Conservation (phyloP, 92 coral and sea anemone genomes). For the Zoanthus sociatus region DNA sequence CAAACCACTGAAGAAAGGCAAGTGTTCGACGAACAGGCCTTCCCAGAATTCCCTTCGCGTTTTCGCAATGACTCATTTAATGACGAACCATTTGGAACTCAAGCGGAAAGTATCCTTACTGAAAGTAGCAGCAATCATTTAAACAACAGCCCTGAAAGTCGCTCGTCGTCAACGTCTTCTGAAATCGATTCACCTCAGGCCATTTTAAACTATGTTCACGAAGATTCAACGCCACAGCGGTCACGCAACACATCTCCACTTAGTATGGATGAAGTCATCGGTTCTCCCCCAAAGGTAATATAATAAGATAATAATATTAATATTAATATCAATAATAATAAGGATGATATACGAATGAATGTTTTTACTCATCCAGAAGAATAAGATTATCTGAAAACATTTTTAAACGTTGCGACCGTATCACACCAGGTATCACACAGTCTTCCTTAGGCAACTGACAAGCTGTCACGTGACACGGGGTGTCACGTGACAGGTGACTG, state of each 20-base stretch:
- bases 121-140: constrained; percentile 51
- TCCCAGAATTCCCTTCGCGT: constrained; percentile 58
- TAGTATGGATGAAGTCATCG: constrained; percentile 63
- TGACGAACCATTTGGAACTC: constrained; percentile 72
- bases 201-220: constrained; percentile 51
- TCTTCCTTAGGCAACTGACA: too few relatives aligned
- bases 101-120: constrained; percentile 75
- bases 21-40: constrained; percentile 67
- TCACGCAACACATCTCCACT: constrained; percentile 84
- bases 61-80: constrained; percentile 73
- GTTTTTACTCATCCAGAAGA: background rate
- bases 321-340: too few relatives aligned
- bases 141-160: constrained; percentile 45
- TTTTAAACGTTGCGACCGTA: too few relatives aligned
- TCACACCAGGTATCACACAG: too few relatives aligned
- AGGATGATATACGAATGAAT: background rate
- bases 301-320: too few relatives aligned
- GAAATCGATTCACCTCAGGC: constrained; percentile 49
- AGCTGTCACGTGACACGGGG: too few relatives aligned
- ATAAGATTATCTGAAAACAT: too few relatives aligned
- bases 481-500: too few relatives aligned
- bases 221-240: constrained; percentile 55
- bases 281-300: constrained; percentile 54
- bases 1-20: constrained; percentile 50
- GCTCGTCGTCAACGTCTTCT: constrained; percentile 55